Base-by-base conservation (phyloP, 2,113 vertebrate species). In the Ailuropoda melanoleuca region DNA sequence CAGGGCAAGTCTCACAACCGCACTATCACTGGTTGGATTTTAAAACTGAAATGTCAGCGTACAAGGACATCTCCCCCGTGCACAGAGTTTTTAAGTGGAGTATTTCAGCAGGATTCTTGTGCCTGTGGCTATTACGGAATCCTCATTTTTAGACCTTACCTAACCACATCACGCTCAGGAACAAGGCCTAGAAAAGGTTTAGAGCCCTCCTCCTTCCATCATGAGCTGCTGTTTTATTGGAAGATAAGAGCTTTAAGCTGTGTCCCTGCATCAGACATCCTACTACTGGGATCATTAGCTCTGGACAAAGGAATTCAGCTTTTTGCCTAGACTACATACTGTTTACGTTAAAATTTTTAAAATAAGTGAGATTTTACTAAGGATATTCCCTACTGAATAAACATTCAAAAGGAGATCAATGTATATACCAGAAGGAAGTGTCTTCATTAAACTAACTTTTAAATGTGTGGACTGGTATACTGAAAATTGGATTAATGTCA, bases 361-460 rank as follows among this genome's bases (percentile, higher is more conserved):
- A 82, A 48, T 1, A 87, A 18, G 29, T 97, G 56, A 84, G 43
- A 80, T 64, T 90, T 64, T 84, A 95, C 18, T 64, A 6, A 82
- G 93, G 95, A 13, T 87, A 85, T 34, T 78, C 24, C 60, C 26
- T 74, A 53, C 8, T 58, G 10, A 34, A 64, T 50, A 95, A 81
- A 85, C 82, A 95, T 46, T 88, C 46, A 95, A 60, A 93, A 92
- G 34, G 9, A 72, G 17, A 55, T 8, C 43, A 80, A 53, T 43
- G 1, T 11, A 66, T 11, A 82, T 1, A 18, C 12, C 74, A 87
- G 58, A 87, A 83, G 26, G 58, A 81, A 96, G 3, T 74, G 14
- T 80, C 29, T 80, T 88, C 55, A 85, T 46, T 75, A 87, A 72
- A 31, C n/a, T 90, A 85, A 86, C 82, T 85, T 93, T 89, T 55